These are phyloP conservation scores for Psilanteris sp. DNA, from an alignment of 1,140 invertebrate genomes.

Conservation along the genomic window DNA sequence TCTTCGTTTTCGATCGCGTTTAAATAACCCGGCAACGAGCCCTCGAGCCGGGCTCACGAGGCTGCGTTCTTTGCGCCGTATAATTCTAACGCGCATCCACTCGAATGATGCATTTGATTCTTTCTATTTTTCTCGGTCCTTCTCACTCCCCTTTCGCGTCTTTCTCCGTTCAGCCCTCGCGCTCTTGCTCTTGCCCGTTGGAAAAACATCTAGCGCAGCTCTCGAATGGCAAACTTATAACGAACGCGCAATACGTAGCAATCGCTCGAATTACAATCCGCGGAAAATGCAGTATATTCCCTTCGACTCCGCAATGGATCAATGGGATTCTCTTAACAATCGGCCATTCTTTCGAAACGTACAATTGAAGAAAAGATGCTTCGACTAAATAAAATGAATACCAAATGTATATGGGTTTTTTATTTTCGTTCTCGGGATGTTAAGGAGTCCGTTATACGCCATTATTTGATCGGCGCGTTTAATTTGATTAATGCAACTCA, in stretches of 20 bases:
- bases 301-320: slow-evolving; percentile 34
- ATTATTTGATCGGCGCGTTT: too few relatives aligned
- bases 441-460: too few relatives aligned
- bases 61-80: slow-evolving; percentile 24
- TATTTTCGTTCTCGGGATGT: too few relatives aligned
- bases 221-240: slow-evolving; percentile 57
- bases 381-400: neutral
- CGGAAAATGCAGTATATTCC: slow-evolving; percentile 48
- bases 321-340: slow-evolving; percentile 48
- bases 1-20: slow-evolving; percentile 32
- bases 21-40: slow-evolving; percentile 30
- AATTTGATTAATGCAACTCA: too few relatives aligned
- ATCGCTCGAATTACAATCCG: slow-evolving; percentile 59
- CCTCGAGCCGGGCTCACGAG: slow-evolving; percentile 31
- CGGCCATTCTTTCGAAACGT: slow-evolving; percentile 27
- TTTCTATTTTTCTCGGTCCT: slow-evolving; percentile 57
- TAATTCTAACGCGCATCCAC: slow-evolving; percentile 48
- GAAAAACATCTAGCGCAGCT: slow-evolving; percentile 44
- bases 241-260: slow-evolving; percentile 58
- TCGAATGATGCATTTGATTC: slow-evolving; percentile 44
- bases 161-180: slow-evolving; percentile 40
- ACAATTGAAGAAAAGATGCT: slow-evolving; percentile 19
- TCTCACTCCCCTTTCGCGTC: slow-evolving; percentile 60
- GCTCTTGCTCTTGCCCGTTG: slow-evolving; percentile 21
- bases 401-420: too few relatives aligned